Conservation (phyloP, 2,888 invertebrate species). For the Acrobasis repandana region DNA sequence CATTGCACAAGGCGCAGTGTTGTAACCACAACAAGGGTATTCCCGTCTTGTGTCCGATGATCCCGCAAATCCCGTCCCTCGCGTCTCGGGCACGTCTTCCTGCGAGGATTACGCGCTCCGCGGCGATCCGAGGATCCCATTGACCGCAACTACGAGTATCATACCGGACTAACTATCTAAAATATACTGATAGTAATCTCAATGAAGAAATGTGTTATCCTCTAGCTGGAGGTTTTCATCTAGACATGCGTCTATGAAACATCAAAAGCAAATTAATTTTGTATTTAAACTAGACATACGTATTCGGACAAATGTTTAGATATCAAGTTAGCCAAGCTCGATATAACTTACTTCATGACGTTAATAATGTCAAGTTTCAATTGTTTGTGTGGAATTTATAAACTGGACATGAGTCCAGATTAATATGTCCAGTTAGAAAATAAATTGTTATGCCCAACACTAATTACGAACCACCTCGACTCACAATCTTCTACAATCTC, state of each 20-base stretch:
- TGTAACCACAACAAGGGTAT: slow-evolving; percentile 58
- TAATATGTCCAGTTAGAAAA: too few species aligned
- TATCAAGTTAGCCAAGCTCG: too few species aligned
- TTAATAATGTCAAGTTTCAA: too few species aligned
- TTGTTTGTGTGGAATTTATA: too few species aligned
- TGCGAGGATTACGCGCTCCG: slow-evolving; percentile 59
- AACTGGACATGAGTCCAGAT: too few species aligned
- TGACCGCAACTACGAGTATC: slow-evolving; percentile 62
- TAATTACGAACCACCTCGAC: slow-evolving; percentile 15
- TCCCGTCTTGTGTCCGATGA: slow-evolving; percentile 63
- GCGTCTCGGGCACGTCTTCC: slow-evolving; percentile 66
- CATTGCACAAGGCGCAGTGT: slow-evolving; percentile 35
- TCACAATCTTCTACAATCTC: slow-evolving; percentile 11
- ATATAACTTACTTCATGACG: too few species aligned
- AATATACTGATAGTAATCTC: slow-evolving; percentile 34
- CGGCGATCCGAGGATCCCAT: slow-evolving; percentile 52
- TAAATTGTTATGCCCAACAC: slow-evolving; percentile 2
- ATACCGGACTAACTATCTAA: slow-evolving; percentile 44
- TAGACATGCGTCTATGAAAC: too few species aligned
- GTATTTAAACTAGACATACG: too few species aligned
- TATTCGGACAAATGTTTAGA: too few species aligned
- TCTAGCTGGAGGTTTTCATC: too few species aligned
- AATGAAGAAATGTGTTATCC: slow-evolving; percentile 27
- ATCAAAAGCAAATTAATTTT: too few species aligned
- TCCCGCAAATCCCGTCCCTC: slow-evolving; percentile 67